A percentile compares a stretch with the other conserved stretches of the same genome.
phyloP scores from a whole-genome alignment of 2,797 vertebrate species.

The Accipiter badius region DNA sequence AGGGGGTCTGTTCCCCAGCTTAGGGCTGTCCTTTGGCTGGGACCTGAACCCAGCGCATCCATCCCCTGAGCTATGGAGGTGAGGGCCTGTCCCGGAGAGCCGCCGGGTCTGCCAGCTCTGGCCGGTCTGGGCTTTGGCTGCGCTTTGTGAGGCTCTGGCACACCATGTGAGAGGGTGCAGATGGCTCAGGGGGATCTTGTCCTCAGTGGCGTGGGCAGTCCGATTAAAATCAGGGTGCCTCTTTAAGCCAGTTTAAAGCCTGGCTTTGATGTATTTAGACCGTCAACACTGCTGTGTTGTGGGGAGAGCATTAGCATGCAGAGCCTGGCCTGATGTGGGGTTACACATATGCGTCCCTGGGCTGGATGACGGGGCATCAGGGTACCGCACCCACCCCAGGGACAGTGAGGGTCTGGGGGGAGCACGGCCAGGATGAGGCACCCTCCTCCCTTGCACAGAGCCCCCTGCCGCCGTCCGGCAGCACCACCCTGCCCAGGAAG shows the following conservation, averaged over 20 bases:
- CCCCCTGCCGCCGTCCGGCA: accelerated
- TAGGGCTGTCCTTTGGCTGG: neutral
- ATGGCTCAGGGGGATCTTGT: neutral
- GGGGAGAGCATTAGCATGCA: neutral
- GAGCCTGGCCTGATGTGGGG: neutral
- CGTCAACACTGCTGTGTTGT: neutral
- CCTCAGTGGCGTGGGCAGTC: accelerated
- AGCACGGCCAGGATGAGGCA: neutral
- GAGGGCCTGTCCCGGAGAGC: neutral
- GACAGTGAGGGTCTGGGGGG: neutral
- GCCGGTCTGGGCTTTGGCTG: neutral
- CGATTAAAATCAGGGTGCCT: neutral
- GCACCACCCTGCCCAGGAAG: neutral
- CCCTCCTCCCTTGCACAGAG: neutral
- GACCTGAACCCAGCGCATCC: neutral
- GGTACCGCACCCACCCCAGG: neutral
- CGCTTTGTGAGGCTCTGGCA: neutral
- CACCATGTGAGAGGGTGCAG: neutral
- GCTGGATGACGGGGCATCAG: neutral
- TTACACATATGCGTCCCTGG: neutral
- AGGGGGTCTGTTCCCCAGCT: neutral
- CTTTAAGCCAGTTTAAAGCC: neutral
- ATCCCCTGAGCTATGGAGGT: neutral
- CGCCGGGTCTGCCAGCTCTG: neutral
- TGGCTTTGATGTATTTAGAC: neutral